Conservation (phyloP, 2,113 vertebrate genomes). For the Albula glossodonta region DNA sequence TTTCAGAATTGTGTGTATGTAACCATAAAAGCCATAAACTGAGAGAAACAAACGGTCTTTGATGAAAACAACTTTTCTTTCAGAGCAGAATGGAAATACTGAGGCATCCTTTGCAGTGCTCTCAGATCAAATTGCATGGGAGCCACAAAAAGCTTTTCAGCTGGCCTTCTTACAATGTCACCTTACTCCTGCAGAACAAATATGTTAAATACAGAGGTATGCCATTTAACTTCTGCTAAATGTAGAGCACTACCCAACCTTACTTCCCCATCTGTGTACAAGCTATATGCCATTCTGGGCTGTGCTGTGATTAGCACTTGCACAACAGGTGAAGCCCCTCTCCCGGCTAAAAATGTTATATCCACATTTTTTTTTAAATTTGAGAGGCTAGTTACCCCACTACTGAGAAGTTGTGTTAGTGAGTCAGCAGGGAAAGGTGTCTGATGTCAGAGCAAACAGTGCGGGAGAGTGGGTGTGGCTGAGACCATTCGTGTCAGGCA, state of each 20-base stretch:
- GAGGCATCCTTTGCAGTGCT: neutral
- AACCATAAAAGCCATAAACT: neutral
- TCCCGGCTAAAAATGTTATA: neutral
- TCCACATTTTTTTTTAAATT: too few relatives aligned
- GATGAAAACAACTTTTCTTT: neutral
- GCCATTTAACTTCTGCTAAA: neutral
- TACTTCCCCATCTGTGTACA: neutral
- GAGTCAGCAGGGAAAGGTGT: constrained; percentile 30
- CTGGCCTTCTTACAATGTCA: neutral
- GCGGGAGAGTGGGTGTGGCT: constrained; percentile 41
- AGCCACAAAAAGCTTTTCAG: neutral
- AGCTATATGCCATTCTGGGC: neutral
- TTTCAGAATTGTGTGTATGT: neutral
- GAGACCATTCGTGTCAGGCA: neutral
- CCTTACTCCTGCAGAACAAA: neutral
- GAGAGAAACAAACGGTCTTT: neutral
- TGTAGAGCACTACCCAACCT: neutral
- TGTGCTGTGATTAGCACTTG: neutral
- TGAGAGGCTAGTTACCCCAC: neutral
- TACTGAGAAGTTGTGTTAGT: constrained; percentile 7
- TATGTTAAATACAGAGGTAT: neutral
- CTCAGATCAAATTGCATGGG: neutral
- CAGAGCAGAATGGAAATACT: neutral
- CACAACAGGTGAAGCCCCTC: neutral
- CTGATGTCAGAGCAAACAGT: constrained; percentile 23